Evolutionary conservation across 2,888 invertebrate species (phyloP), one percentile per base, ranked within the genome.

Genomic region (Spisula subtruncata): DNA sequence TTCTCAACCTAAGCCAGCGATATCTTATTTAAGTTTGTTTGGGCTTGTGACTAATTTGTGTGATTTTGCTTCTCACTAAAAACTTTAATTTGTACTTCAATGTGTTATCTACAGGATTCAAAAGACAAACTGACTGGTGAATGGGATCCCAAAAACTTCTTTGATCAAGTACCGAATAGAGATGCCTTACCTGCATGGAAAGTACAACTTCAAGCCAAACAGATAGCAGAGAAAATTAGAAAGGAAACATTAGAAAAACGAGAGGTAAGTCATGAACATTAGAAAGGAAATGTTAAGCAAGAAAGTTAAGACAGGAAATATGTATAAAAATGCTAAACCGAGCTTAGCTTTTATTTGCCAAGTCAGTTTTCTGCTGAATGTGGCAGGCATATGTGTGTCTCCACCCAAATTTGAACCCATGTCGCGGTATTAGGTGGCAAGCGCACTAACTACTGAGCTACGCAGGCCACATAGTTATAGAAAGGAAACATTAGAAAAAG

Each of bases 181-280:
- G 99, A 99, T 96, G 97, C 98, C 75, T 98, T 99, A 95, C 99
- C 99, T 20, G 98, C 98, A 41, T 99, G 99, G 99, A 99, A 99
- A 96, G 97, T 99, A 18, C 99, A 99, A 97, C 99, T 99, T 98
- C 97, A 99, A 96, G 99, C 99, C 1, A 98, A 98, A 95, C 98
- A 99, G 96, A 98, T 99, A 0, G 99, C 99, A 0, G 99, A 99
- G 97, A 98, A 98, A 94, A 99, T 99, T 16, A 98, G 98, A 93
- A 98, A 98, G 95, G 99, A 99, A 96, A 97, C 98, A 94, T 99
- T 99, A 97, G 98, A 98, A 96, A 98, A 98, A 95, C 97, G 98
- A 95, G 98, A 94, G 95, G 96, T 96, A 87, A 80, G 48, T n/a
- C n/a, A 12, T 5, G 20, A 32, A 75, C 6, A 8, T 41, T 41